phyloP scores from a whole-genome alignment of 1,140 invertebrate genomes.

The Drosophila repleta region DNA sequence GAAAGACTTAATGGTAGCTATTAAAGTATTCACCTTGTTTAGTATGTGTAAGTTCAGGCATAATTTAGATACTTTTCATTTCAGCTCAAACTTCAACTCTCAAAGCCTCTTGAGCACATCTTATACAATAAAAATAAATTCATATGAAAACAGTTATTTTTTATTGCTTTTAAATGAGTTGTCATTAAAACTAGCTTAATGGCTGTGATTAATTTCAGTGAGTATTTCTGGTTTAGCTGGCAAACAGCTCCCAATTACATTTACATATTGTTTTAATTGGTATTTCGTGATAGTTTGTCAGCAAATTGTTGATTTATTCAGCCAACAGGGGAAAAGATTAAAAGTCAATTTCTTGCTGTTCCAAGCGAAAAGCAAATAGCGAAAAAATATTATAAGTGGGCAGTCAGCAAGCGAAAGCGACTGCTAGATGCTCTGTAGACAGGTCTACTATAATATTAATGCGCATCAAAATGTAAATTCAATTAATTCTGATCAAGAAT shows the following conservation, averaged over 20 bases:
- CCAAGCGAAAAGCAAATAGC: conserved; percentile 7
- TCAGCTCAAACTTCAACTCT: too few relatives aligned
- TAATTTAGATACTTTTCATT: too few relatives aligned
- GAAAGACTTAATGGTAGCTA: too few relatives aligned
- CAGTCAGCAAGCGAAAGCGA: neutral
- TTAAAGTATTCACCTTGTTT: neutral
- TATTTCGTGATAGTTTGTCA: conserved; percentile 50
- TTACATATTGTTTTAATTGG: conserved; percentile 75
- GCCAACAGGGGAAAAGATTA: conserved; percentile 41
- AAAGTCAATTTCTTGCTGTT: conserved; percentile 56
- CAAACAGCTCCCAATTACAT: conserved; percentile 17
- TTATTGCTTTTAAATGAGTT: neutral
- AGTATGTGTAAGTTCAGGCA: too few relatives aligned
- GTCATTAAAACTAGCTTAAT: neutral
- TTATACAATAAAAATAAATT: too few relatives aligned
- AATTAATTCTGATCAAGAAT: too few relatives aligned
- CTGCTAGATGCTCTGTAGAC: neutral
- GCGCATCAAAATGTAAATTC: neutral
- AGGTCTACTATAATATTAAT: neutral
- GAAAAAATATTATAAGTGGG: conserved; percentile 9
- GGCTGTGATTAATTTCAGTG: neutral
- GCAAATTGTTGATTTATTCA: conserved; percentile 56
- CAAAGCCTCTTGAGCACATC: too few relatives aligned
- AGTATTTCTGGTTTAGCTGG: neutral
- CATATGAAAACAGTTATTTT: neutral